Conservation (phyloP, 2,797 vertebrate genomes). For the Lates japonicus region DNA sequence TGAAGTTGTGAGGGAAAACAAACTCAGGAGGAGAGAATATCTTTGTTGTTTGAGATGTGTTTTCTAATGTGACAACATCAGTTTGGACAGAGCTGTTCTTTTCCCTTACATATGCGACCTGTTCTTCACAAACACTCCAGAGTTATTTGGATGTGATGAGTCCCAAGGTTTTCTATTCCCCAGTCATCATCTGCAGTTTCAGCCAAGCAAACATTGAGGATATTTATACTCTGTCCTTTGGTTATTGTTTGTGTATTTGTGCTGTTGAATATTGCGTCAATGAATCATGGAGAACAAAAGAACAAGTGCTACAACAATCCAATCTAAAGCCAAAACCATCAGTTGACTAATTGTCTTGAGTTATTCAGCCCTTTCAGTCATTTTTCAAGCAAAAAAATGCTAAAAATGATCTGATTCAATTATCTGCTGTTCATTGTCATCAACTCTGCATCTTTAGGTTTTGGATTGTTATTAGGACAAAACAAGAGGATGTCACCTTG, state of each 20-base stretch:
- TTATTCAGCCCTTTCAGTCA: background rate
- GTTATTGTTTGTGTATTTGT: slow-evolving; percentile 8
- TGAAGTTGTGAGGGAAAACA: slow-evolving; percentile 32
- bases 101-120: slow-evolving; percentile 4
- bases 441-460: background rate
- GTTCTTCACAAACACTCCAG: slow-evolving; percentile 27
- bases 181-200: background rate
- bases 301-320: background rate
- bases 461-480: background rate
- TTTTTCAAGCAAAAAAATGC: background rate
- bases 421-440: background rate
- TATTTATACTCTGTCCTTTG: slow-evolving; percentile 16
- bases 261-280: background rate
- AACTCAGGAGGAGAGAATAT: slow-evolving; percentile 10
- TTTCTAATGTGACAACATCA: slow-evolving; percentile 36
- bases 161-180: slow-evolving; percentile 16
- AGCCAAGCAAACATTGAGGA: slow-evolving; percentile 25
- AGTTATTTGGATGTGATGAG: slow-evolving; percentile 12
- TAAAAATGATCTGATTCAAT: background rate
- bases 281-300: background rate
- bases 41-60: slow-evolving; percentile 12
- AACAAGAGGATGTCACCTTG: background rate
- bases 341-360: background rate
- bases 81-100: slow-evolving; percentile 32
- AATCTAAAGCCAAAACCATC: background rate